phyloP scores from a whole-genome alignment of 2,797 vertebrate species.

The Luscinia megarhynchos region DNA sequence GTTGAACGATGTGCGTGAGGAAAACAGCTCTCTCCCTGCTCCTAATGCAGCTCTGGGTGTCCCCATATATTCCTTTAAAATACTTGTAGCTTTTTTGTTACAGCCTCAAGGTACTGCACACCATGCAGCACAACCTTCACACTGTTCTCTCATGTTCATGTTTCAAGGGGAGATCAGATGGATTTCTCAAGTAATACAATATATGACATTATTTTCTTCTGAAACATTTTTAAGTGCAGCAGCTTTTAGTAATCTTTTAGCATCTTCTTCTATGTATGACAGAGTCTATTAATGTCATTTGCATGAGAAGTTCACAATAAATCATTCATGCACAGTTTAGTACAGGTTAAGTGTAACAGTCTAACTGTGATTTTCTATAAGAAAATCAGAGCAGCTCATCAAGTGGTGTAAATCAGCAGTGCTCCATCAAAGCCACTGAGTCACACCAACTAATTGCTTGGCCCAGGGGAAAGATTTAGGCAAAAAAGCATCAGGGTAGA shows the following conservation, averaged over 20 bases:
- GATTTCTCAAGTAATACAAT: not conserved
- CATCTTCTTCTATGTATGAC: constrained; percentile 61
- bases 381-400: constrained; percentile 57
- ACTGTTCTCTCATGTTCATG: not conserved
- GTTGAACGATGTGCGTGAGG: not conserved
- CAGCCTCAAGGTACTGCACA: not conserved
- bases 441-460: constrained; percentile 32
- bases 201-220: constrained; percentile 22
- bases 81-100: constrained; percentile 6
- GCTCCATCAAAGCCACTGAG: constrained; percentile 57
- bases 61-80: not conserved
- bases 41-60: not conserved
- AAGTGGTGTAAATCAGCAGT: constrained; percentile 46
- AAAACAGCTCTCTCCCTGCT: not conserved
- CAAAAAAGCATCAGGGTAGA: constrained; percentile 7
- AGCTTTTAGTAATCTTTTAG: constrained; percentile 62
- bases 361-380: constrained; percentile 41
- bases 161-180: constrained; percentile 28
- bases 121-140: not conserved
- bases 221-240: constrained; percentile 53
- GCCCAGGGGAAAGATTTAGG: constrained; percentile 36
- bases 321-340: constrained; percentile 66
- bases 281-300: constrained; percentile 68
- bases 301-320: constrained; percentile 70
- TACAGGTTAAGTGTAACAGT: constrained; percentile 64